Evolutionary conservation across 1,140 invertebrate genomes (phyloP).

Genomic region (Dinothrombium tinctorium): DNA sequence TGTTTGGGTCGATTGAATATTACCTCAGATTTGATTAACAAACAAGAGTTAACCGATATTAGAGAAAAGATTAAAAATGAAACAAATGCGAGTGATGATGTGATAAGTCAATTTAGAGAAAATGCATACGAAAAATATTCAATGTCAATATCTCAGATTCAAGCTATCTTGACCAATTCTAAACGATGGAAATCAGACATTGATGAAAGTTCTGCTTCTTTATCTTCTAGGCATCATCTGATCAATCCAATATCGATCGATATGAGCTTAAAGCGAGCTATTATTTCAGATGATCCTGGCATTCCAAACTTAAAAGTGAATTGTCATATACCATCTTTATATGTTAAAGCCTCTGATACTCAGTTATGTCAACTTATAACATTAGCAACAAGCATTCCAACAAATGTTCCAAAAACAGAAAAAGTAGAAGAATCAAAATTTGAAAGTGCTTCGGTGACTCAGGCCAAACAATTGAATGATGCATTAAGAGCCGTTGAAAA

Average conservation of each 20-base stretch:
- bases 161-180: constrained; percentile 18
- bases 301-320: constrained; percentile 37
- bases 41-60: neutral
- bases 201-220: constrained; percentile 13
- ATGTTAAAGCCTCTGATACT: neutral
- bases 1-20: constrained; percentile 38
- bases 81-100: constrained; percentile 13
- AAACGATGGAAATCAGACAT: constrained; percentile 51
- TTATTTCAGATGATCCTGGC: constrained; percentile 62
- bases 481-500: constrained; percentile 13
- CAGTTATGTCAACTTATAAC: constrained; percentile 19
- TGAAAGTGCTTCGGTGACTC: constrained; percentile 12
- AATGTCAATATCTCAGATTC: neutral
- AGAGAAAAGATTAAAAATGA: neutral
- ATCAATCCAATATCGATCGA: constrained; percentile 52
- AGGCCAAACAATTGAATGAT: constrained; percentile 11
- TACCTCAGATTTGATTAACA: constrained; percentile 8
- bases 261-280: constrained; percentile 54
- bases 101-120: constrained; percentile 7
- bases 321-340: constrained; percentile 5
- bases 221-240: constrained; percentile 21
- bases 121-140: constrained; percentile 3
- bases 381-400: constrained; percentile 11
- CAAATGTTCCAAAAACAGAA: neutral
- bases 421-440: constrained; percentile 1